phyloP scores from a whole-genome alignment of 2,888 invertebrate species.

The Epiblema foenella region DNA sequence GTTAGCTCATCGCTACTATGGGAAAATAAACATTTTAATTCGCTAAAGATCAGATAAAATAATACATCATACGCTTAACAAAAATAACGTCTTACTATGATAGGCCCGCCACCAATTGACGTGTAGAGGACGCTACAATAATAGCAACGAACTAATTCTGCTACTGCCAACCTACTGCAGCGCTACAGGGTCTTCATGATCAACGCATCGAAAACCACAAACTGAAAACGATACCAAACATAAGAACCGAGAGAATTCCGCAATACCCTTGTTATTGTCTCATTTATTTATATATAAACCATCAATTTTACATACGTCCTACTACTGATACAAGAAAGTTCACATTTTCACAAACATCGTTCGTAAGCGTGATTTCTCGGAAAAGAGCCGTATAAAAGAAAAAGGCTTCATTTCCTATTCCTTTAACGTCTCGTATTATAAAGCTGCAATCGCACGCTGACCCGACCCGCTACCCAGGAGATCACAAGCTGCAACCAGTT shows the following conservation, averaged over 20 bases:
- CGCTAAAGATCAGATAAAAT: conserved; percentile 28
- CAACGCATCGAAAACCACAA: conserved; percentile 31
- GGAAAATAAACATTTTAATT: not conserved
- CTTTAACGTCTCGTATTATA: conserved; percentile 1
- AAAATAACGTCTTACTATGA: conserved; percentile 44
- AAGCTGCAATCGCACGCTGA: conserved; percentile 25
- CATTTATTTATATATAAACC: not conserved
- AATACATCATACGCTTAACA: conserved; percentile 39
- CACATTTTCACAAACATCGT: conserved; percentile 3
- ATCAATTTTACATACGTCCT: not conserved
- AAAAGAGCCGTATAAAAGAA: conserved; percentile 11
- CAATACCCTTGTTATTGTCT: not conserved
- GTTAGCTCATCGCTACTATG: no score
- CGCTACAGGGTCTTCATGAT: conserved; percentile 26
- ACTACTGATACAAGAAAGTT: conserved; percentile 1
- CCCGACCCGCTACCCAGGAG: conserved; percentile 49
- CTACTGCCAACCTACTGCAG: conserved; percentile 43
- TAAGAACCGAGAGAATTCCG: not conserved
- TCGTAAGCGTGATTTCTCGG: conserved; percentile 1
- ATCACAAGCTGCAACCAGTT: conserved; percentile 79
- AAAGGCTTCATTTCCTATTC: conserved; percentile 2
- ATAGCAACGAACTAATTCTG: conserved; percentile 44
- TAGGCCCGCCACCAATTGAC: conserved; percentile 44
- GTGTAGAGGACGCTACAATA: conserved; percentile 44
- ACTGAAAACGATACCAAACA: not conserved